These are phyloP conservation scores for Eristalinus aeneus DNA, from an alignment of 2,888 invertebrate species.

Conservation along the genomic window DNA sequence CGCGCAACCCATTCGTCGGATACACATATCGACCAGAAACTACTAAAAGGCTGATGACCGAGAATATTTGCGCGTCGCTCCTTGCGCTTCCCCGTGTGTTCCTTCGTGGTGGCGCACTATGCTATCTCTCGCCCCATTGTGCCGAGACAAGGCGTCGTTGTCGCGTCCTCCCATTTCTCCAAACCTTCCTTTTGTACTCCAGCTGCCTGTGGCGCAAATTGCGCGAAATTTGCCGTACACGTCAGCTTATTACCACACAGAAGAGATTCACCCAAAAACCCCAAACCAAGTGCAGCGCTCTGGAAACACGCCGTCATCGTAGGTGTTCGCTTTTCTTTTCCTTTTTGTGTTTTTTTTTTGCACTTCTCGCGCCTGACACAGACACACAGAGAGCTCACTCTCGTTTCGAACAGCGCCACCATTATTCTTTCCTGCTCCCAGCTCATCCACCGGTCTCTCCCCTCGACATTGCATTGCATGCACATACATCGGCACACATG, in stretches of 20 bases:
- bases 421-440: slow-evolving; percentile 20
- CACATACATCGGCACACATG: slow-evolving; percentile 20
- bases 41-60: slow-evolving; percentile 63
- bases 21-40: slow-evolving; percentile 56
- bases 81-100: not conserved
- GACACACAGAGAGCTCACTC: slow-evolving; percentile 63
- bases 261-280: slow-evolving; percentile 69
- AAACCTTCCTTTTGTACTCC: slow-evolving; percentile 14
- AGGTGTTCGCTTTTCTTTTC: not conserved
- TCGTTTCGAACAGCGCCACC: slow-evolving; percentile 58
- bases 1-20: slow-evolving; percentile 39
- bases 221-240: slow-evolving; percentile 47
- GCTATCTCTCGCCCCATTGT: not conserved
- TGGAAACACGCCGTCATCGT: slow-evolving; percentile 41
- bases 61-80: slow-evolving; percentile 34
- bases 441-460: not conserved
- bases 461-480: slow-evolving; percentile 46
- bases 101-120: too few species aligned
- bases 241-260: slow-evolving; percentile 59
- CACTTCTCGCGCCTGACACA: slow-evolving; percentile 38
- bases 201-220: slow-evolving; percentile 50
- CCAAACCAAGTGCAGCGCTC: slow-evolving; percentile 54
- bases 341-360: slow-evolving; percentile 31
- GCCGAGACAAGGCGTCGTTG: not conserved
- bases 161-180: slow-evolving; percentile 18